Conservation (phyloP, 1,140 invertebrate genomes). For the Cheumatopsyche charites region DNA sequence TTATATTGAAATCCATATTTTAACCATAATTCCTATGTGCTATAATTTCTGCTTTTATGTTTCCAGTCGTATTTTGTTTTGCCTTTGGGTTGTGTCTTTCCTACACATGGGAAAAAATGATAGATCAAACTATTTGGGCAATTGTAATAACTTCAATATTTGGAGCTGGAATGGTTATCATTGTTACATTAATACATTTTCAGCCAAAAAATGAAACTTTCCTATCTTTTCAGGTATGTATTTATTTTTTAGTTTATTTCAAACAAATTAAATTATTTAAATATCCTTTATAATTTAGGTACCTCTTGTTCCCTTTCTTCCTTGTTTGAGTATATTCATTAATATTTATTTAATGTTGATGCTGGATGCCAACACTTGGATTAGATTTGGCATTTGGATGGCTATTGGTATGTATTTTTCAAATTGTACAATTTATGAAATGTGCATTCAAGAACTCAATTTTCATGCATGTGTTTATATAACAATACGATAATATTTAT, state of each 20-base stretch:
- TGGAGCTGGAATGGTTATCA: conserved; percentile 50
- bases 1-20: neutral
- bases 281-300: conserved; percentile 52
- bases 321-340: conserved; percentile 71
- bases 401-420: conserved; percentile 59
- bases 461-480: neutral
- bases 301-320: conserved; percentile 74
- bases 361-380: conserved; percentile 72
- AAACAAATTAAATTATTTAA: neutral
- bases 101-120: conserved; percentile 32
- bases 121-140: conserved; percentile 23
- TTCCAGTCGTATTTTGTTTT: conserved; percentile 53
- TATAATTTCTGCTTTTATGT: conserved; percentile 30
- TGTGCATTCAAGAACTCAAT: neutral
- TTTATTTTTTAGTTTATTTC: neutral
- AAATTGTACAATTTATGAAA: neutral
- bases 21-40: neutral
- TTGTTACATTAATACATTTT: conserved; percentile 54
- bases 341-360: conserved; percentile 77
- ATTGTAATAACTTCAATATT: conserved; percentile 49
- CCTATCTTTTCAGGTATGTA: conserved; percentile 41
- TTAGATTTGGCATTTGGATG: conserved; percentile 76
- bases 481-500: neutral
- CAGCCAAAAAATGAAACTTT: conserved; percentile 53
- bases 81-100: conserved; percentile 51